phyloP scores from a whole-genome alignment of 2,113 vertebrate genomes.

The Campylorhamphus procurvoides region DNA sequence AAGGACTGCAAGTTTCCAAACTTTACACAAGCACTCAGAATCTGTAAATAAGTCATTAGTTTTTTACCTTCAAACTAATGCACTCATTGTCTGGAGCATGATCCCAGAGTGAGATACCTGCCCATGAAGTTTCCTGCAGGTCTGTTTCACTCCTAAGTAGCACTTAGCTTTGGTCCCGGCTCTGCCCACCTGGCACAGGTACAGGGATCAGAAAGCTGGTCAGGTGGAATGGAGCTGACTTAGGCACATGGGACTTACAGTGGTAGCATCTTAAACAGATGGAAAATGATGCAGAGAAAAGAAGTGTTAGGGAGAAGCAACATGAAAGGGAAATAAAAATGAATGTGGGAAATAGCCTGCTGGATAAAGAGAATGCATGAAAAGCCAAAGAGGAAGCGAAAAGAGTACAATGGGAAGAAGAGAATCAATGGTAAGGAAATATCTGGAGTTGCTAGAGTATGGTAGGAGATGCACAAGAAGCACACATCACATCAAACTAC shows the following conservation, averaged over 20 bases:
- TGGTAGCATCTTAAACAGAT: neutral
- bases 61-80: neutral
- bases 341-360: neutral
- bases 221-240: neutral
- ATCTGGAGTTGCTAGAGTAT: neutral
- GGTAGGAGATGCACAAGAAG: neutral
- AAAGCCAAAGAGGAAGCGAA: neutral
- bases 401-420: neutral
- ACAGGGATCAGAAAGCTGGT: constrained; percentile 7
- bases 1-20: neutral
- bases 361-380: neutral
- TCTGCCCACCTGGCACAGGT: neutral
- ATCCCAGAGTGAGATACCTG: neutral
- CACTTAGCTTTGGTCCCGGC: neutral
- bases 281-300: neutral
- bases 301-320: neutral
- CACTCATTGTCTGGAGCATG: neutral
- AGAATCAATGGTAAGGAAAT: constrained; percentile 28
- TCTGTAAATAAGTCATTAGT: neutral
- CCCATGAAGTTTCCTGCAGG: neutral
- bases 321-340: neutral
- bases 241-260: neutral
- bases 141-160: constrained; percentile 25
- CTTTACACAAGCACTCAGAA: neutral
- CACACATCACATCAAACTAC: neutral